phyloP scores from a whole-genome alignment of 2,888 invertebrate genomes.

The Acronicta leporina region DNA sequence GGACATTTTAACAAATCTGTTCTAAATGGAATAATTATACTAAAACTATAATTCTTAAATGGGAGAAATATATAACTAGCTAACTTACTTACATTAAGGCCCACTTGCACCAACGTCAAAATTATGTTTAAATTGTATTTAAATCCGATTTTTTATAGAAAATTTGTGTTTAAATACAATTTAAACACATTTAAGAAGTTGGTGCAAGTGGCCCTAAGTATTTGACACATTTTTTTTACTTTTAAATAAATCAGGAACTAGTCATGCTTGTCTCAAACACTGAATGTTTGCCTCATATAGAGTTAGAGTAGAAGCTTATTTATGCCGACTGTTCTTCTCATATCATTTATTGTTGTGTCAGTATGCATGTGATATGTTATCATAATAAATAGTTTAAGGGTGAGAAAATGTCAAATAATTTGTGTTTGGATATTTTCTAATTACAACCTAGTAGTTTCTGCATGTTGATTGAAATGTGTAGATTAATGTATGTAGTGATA shows the following conservation, averaged over 20 bases:
- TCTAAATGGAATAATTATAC: constrained; percentile 24
- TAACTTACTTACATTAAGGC: constrained; percentile 7
- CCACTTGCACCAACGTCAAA: too few species aligned
- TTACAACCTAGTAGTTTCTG: constrained; percentile 24
- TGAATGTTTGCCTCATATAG: constrained; percentile 32
- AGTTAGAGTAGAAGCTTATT: constrained; percentile 31
- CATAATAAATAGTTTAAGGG: constrained; percentile 12
- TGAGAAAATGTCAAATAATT: constrained; percentile 15
- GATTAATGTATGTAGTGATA: constrained; percentile 33
- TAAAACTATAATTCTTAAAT: constrained; percentile 14
- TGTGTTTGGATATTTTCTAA: constrained; percentile 13
- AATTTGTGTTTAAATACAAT: too few species aligned
- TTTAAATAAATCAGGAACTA: constrained; percentile 36
- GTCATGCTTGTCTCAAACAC: constrained; percentile 50
- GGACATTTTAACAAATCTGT: constrained; percentile 35
- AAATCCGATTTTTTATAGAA: too few species aligned
- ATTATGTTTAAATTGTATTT: too few species aligned
- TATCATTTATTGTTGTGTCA: constrained; percentile 38
- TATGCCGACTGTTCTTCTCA: constrained; percentile 36
- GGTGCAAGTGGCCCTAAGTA: too few species aligned
- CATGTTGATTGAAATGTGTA: constrained; percentile 35
- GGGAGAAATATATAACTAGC: constrained; percentile 31
- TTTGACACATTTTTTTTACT: constrained; percentile 29
- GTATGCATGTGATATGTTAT: constrained; percentile 33
- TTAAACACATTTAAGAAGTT: too few species aligned